Evolutionary conservation across 2,797 vertebrate genomes (phyloP), one percentile per base, ranked within the genome.

Genomic region (Cuniculus paca): DNA sequence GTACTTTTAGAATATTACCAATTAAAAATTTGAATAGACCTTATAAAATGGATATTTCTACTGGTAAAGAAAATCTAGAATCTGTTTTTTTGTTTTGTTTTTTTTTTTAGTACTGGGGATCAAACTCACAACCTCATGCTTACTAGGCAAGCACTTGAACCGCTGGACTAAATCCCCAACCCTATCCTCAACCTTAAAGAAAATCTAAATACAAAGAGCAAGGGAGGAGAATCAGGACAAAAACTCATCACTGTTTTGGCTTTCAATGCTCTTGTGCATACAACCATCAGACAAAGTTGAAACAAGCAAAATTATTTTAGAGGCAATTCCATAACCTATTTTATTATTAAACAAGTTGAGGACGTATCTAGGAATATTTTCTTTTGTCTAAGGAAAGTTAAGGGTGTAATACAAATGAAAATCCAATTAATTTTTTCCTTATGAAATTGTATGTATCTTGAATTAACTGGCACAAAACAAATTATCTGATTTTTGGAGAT

Each of bases 61-160:
- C 28, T 77, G 65, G 77, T 68, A 91, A 96, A 79, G n/a, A 96
- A 97, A 92, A 88, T 24, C 45, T 90, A 83, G n/a, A n/a, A n/a
- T n/a, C n/a, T n/a, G n/a, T n/a, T n/a, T n/a, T n/a, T n/a, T n/a
- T n/a, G n/a, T n/a, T n/a, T n/a, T n/a, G n/a, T n/a, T n/a, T n/a
- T n/a, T n/a, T n/a, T n/a, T n/a, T n/a, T n/a, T n/a, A n/a, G n/a
- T n/a, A n/a, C n/a, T n/a, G n/a, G n/a, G n/a, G n/a, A n/a, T n/a
- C n/a, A n/a, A n/a, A n/a, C n/a, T n/a, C n/a, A n/a, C n/a, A n/a
- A n/a, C n/a, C n/a, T n/a, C n/a, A n/a, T n/a, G n/a, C n/a, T n/a
- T n/a, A n/a, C n/a, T n/a, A n/a, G n/a, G n/a, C n/a, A n/a, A n/a
- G n/a, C n/a, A n/a, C n/a, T n/a, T n/a, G n/a, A n/a, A n/a, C n/a